A percentile compares a stretch with the other conserved stretches of the same genome.
Evolutionary conservation across 2,888 invertebrate genomes (phyloP).

Genomic region (Macrosiphum euphorbiae): DNA sequence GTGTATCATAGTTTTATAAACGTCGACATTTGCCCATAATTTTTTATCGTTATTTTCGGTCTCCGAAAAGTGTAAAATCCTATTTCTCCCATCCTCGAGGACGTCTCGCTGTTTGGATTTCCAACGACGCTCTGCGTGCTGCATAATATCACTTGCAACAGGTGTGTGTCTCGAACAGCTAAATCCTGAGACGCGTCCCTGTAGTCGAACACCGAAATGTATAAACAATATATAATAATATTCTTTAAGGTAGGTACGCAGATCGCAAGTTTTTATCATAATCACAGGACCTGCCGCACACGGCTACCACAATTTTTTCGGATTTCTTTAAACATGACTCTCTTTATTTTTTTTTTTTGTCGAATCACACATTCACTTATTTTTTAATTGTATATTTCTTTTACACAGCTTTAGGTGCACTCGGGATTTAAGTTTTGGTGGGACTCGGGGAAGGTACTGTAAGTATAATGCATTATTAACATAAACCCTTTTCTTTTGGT

Average conservation of each 20-base stretch:
- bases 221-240: background rate
- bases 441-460: background rate
- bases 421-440: background rate
- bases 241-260: background rate
- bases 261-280: background rate
- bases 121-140: background rate
- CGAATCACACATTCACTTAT: background rate
- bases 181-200: background rate
- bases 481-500: background rate
- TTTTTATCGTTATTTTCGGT: background rate
- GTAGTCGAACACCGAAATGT: background rate
- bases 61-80: background rate
- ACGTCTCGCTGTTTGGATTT: background rate
- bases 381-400: background rate
- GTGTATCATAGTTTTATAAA: background rate
- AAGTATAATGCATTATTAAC: background rate
- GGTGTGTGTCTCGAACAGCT: background rate
- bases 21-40: background rate
- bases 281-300: background rate
- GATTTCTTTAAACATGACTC: background rate
- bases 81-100: background rate
- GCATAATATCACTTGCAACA: background rate
- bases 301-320: background rate
- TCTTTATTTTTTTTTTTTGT: background rate
- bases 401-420: background rate